phyloP scores from a whole-genome alignment of 2,113 vertebrate genomes.

The Turnix velox region DNA sequence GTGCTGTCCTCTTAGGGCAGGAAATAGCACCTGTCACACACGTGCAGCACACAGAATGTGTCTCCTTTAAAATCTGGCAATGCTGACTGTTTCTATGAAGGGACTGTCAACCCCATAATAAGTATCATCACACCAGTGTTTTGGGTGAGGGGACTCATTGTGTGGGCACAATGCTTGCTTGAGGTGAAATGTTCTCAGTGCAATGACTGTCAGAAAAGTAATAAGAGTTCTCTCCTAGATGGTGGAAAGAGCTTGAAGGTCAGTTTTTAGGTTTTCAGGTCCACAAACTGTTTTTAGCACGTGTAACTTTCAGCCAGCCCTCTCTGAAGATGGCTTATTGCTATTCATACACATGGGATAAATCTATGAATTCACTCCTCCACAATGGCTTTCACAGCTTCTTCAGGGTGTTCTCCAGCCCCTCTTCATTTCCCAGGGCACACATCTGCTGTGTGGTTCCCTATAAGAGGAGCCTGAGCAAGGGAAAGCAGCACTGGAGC shows the following conservation, averaged over 20 bases:
- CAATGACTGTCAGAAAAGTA: constrained; percentile 42
- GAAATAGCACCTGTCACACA: neutral
- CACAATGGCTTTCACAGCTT: neutral
- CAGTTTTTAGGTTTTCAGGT: constrained; percentile 58
- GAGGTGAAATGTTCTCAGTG: neutral
- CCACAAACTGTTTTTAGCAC: neutral
- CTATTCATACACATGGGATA: neutral
- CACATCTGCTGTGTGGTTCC: neutral
- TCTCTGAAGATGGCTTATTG: neutral
- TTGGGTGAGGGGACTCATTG: neutral
- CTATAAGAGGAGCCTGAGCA: neutral
- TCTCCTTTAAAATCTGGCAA: neutral
- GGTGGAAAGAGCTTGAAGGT: constrained; percentile 2
- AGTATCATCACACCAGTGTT: neutral
- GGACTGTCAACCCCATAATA: neutral
- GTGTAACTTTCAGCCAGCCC: constrained; percentile 41
- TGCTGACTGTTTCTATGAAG: constrained; percentile 3
- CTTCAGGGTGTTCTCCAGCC: neutral
- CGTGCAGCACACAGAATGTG: neutral
- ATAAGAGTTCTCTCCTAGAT: constrained; percentile 37
- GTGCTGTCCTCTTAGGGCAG: neutral
- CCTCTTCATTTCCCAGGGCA: neutral
- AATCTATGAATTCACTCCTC: neutral
- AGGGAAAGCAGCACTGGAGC: neutral
- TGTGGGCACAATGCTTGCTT: constrained; percentile 1